A percentile compares a stretch with the other conserved stretches of the same genome.
These are phyloP conservation scores for Axinella damicornis DNA, from an alignment of 37 sponge, comb jelly and placozoan species.

Conservation along the genomic window DNA sequence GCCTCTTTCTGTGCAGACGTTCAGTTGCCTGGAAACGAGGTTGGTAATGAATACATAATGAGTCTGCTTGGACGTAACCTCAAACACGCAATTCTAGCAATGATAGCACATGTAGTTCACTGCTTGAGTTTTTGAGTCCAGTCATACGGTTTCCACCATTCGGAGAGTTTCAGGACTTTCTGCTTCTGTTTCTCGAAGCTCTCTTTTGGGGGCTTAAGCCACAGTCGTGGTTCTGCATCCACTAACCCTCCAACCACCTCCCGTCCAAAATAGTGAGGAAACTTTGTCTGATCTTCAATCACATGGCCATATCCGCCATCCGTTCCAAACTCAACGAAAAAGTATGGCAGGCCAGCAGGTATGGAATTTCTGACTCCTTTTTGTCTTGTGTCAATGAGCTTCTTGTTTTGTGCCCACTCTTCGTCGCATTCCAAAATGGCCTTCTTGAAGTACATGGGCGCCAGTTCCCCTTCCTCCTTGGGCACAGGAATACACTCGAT, in stretches of 20 bases:
- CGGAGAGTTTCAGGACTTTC: conserved; percentile 66
- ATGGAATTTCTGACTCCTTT: conserved; percentile 78
- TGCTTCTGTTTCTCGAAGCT: conserved; percentile 64
- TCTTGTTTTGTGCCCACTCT: conserved; percentile 95
- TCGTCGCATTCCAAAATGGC: conserved; percentile 93
- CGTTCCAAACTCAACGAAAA: conserved; percentile 90
- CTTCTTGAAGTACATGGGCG: conserved; percentile 96
- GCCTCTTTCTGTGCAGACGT: too few species aligned
- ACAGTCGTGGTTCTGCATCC: conserved; percentile 85
- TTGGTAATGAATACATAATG: too few species aligned
- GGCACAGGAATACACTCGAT: conserved; percentile 95
- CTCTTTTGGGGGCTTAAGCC: conserved; percentile 84
- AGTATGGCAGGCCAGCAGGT: conserved; percentile 89
- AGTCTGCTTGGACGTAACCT: too few species aligned
- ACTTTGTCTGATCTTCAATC: conserved; percentile 84
- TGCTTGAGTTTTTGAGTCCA: conserved; percentile 76
- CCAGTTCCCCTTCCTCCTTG: conserved; percentile 72
- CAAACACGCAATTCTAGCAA: too few species aligned
- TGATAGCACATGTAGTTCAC: too few species aligned
- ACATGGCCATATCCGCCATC: conserved; percentile 94
- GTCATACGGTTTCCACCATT: conserved; percentile 87
- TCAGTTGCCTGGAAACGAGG: too few species aligned
- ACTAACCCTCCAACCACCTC: conserved; percentile 92
- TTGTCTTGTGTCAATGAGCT: conserved; percentile 85
- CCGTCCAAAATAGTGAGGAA: conserved; percentile 91